These are phyloP conservation scores for Archocentrus centrarchus DNA, from an alignment of 2,113 vertebrate genomes.

Conservation along the genomic window DNA sequence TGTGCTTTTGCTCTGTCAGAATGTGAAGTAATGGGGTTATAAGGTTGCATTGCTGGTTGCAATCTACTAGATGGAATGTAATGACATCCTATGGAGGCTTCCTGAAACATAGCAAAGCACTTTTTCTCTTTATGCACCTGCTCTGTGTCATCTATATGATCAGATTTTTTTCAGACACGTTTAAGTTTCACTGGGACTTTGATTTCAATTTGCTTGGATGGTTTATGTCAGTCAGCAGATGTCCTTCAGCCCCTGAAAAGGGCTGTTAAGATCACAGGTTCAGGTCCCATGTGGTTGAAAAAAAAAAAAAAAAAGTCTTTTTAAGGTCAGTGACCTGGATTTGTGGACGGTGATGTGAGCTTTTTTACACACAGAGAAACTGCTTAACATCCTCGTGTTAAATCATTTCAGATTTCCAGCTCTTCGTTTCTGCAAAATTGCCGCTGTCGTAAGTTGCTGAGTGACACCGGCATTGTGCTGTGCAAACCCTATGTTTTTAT, in stretches of 20 bases:
- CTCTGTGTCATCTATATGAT: conserved; percentile 12
- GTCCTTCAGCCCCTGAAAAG: conserved; percentile 26
- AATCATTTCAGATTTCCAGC: conserved; percentile 5
- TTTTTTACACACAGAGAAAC: conserved; percentile 7
- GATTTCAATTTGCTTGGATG: conserved; percentile 37
- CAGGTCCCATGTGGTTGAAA: conserved; percentile 6
- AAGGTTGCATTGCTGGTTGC: not conserved
- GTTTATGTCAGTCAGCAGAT: conserved; percentile 28
- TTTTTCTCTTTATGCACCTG: conserved; percentile 1
- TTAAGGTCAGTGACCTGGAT: conserved; percentile 52
- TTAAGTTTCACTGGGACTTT: conserved; percentile 31
- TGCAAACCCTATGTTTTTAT: conserved; percentile 54
- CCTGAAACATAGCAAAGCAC: not conserved
- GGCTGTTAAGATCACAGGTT: conserved; percentile 24
- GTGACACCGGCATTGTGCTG: conserved; percentile 38
- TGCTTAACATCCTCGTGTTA: not conserved
- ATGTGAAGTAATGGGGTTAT: conserved; percentile 22
- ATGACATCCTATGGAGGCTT: conserved; percentile 6
- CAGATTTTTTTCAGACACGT: not conserved
- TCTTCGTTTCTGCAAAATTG: not conserved
- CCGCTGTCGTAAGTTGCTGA: conserved; percentile 14
- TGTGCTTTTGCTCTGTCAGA: conserved; percentile 21
- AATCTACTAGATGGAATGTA: conserved; percentile 17
- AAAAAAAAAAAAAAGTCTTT: not conserved
- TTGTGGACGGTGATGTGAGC: conserved; percentile 20